Percentiles rank a stretch among this genome's conserved stretches.
Conservation (phyloP, 35 echinoderm and acorn worm genomes). For the Ophioderma brevispina region DNA sequence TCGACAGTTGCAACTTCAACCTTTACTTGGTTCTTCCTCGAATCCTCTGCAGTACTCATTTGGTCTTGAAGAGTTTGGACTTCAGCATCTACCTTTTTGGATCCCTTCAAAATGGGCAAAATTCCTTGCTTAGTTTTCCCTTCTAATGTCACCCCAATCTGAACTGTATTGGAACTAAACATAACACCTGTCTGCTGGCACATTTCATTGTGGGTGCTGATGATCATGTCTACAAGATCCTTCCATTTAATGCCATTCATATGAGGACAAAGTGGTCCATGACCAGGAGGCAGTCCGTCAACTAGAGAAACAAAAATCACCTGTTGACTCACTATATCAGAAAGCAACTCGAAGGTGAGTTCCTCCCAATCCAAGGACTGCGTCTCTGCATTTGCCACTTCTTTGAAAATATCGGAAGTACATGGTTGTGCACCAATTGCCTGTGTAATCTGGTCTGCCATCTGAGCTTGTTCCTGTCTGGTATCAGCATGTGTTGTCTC, state of each 20-base stretch:
- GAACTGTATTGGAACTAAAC: background rate
- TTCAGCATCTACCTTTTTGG: background rate
- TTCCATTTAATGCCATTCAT: background rate
- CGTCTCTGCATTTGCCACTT: too few relatives aligned
- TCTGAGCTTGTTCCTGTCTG: too few relatives aligned
- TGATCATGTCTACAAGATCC: background rate
- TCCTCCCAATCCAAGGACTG: too few relatives aligned
- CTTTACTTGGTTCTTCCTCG: background rate
- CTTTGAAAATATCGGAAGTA: too few relatives aligned
- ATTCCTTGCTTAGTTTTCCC: background rate
- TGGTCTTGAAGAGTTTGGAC: background rate
- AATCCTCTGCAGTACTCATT: background rate
- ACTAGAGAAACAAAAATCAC: background rate
- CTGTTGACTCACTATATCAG: background rate
- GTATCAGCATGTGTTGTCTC: too few relatives aligned
- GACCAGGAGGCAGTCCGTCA: background rate
- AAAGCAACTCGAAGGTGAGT: background rate
- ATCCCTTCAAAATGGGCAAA: background rate
- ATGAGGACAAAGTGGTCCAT: background rate
- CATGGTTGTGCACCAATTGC: too few relatives aligned
- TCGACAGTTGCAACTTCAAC: background rate
- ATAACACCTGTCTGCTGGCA: background rate
- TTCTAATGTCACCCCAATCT: background rate
- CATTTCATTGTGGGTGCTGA: background rate
- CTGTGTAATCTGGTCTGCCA: too few relatives aligned